Base-by-base conservation (phyloP, 2,888 invertebrate species). In the Selenia dentaria region DNA sequence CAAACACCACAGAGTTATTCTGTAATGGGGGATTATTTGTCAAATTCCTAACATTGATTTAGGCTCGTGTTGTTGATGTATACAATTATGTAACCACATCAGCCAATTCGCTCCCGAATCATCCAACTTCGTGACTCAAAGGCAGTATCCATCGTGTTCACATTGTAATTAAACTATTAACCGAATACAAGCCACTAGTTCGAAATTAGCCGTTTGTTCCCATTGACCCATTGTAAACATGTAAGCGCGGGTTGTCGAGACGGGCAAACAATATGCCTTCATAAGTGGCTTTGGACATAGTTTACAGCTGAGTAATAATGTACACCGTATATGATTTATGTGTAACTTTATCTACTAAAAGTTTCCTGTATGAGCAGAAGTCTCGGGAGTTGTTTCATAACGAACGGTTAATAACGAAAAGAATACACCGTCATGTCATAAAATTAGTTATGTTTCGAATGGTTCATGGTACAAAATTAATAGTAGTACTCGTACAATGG, bases 151-250 rank as follows among this genome's bases (percentile, higher is more conserved):
- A 26, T 29, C 29, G 38, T 33, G 44, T 38, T 37, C 12, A 25
- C 14, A 4, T 31, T n/a, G 31, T 40, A 39, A 40, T 40, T 35
- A 29, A 34, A 45, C 45, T 45, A 34, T 34, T 39, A 40, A 40
- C 29, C 20, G 26, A 20, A 31, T 14, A 38, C 22, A 36, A 32
- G 31, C 37, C 34, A 28, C 41, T 41, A 29, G 42, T 49, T 53
- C 42, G 41, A 42, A 53, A 49, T 45, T 48, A 53, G 44, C 29
- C 34, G 37, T 28, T 48, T 34, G 37, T 37, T 31, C 35, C 6
- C 50, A 48, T 51, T 56, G 43, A 43, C 40, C 40, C 27, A 34
- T 34, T 43, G 51, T 39, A 51, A 40, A 40, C 37, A 52, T 12
- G 31, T 16, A 32, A 26, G 43, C 45, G 41, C 36, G 36, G 46